Evolutionary conservation across 2,113 vertebrate species (phyloP), one percentile per base, ranked within the genome.

Genomic region (Hassar affinis): DNA sequence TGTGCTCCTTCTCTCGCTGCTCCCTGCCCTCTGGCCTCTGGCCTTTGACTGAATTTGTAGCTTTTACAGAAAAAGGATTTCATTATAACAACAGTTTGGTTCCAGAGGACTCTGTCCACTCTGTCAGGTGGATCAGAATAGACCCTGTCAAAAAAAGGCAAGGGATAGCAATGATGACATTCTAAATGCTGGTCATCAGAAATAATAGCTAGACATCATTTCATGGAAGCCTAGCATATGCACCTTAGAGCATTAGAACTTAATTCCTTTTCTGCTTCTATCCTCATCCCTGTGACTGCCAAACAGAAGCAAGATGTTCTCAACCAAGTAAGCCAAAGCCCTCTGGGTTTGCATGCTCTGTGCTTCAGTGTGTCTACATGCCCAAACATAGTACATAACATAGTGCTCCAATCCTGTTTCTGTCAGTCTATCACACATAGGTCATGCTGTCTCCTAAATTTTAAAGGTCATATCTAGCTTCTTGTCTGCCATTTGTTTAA

Each of bases 241-340:
- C 84, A 83, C 71, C 35, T 45, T 42, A 35, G 61, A 56, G 14
- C 75, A 57, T 74, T 78, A 71, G 52, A 83, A 38, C 61, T 79
- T 74, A 74, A 81, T 61, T 84, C 81, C 81, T n/a, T 88, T 74
- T 86, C 78, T 90, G 80, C 90, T 88, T 87, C 82, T 89, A 84
- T 85, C 54, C 57, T 76, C 56, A 56, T 81, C 86, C 33, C 84
- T 86, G 78, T 85, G 54, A 91, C 87, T 86, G 86, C 90, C 86
- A 89, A 89, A 93, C 93, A 95, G 94, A 95, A 94, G 92, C 94
- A 94, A 91, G 95, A 95, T 86, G 93, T 95, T 93, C 93, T 95
- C 84, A 94, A 93, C 90, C 94, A 95, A 95, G 95, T 95, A 95
- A 95, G 94, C 86, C 76, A 85, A 82, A 22, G 76, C 86, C 86